These are phyloP conservation scores for Antheraea pernyi DNA, from an alignment of 1,140 invertebrate species.

Conservation along the genomic window DNA sequence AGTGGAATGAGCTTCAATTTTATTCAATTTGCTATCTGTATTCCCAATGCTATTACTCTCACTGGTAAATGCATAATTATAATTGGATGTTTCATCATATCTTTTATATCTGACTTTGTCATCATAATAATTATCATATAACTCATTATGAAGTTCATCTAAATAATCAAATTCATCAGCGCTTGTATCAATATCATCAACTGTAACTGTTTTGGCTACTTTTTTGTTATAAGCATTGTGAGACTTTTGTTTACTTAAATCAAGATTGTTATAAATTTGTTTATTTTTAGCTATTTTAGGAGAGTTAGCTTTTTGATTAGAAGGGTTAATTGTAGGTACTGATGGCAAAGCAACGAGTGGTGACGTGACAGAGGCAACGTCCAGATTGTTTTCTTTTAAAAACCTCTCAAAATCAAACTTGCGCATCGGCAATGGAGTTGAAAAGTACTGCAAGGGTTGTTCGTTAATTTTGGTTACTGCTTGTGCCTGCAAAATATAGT, in stretches of 20 bases:
- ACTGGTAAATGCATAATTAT: neutral
- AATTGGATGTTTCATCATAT: neutral
- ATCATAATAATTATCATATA: conserved; percentile 6
- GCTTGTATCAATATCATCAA: neutral
- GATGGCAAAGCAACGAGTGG: conserved; percentile 27
- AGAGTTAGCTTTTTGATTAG: neutral
- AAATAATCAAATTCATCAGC: conserved; percentile 7
- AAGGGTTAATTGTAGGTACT: neutral
- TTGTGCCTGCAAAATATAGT: neutral
- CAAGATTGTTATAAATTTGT: neutral
- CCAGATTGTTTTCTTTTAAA: conserved; percentile 47
- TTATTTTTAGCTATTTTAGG: neutral
- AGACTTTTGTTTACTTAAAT: neutral
- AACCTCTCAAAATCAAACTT: conserved; percentile 49
- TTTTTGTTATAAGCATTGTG: neutral
- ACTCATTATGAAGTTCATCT: neutral
- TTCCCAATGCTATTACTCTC: neutral
- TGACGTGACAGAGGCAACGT: conserved; percentile 45
- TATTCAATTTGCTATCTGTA: neutral
- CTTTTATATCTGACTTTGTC: conserved; percentile 9
- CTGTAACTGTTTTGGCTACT: neutral
- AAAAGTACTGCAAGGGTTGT: conserved; percentile 44
- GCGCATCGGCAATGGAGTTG: conserved; percentile 56
- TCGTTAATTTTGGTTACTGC: conserved; percentile 1
- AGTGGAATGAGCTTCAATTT: neutral